Evolutionary conservation across 2,888 invertebrate genomes (phyloP), one percentile per base, ranked within the genome.

Genomic region (Eulithis testata): DNA sequence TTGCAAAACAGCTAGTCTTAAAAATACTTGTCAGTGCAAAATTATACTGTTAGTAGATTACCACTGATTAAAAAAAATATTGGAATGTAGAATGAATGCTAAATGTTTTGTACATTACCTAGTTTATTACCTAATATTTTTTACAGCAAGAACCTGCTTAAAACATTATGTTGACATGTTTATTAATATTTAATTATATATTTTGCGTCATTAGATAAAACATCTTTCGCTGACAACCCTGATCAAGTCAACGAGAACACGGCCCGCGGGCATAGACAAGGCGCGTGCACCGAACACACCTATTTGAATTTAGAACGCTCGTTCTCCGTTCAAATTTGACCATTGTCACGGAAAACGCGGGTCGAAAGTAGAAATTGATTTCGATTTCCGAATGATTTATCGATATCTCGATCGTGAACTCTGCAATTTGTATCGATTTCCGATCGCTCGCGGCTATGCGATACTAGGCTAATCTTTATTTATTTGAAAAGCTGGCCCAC

Each of bases 221-320:
- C n/a, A 64, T 67, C 21, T 56, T 52, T 52, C 40, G 60, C 45
- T 65, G 69, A 54, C 73, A 71, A 52, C 73, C 73, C 70, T 73
- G 62, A 5, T 53, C 76, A 77, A 71, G 36, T 43, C 68, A 76
- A 79, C 64, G 73, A 80, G 76, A 78, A 71, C 73, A 73, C 63
- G 70, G 79, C 82, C 75, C 72, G 81, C 81, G 81, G 82, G 76
- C 81, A 78, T 70, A 80, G 73, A 78, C 75, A 63, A 59, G 73
- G 70, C 86, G 85, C 84, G 86, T 86, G 87, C 84, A 79, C 76
- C 68, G 73, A 80, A 78, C 82, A 83, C 86, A 82, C 83, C 79
- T 76, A 77, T 77, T 79, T 71, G 76, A 84, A 87, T 85, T 84
- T 83, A 79, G 87, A 86, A 78, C 85, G 78, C 77, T 75, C 73